Evolutionary conservation across 2,888 invertebrate species (phyloP).

Genomic region (Imbricaverruca yamaguchii): DNA sequence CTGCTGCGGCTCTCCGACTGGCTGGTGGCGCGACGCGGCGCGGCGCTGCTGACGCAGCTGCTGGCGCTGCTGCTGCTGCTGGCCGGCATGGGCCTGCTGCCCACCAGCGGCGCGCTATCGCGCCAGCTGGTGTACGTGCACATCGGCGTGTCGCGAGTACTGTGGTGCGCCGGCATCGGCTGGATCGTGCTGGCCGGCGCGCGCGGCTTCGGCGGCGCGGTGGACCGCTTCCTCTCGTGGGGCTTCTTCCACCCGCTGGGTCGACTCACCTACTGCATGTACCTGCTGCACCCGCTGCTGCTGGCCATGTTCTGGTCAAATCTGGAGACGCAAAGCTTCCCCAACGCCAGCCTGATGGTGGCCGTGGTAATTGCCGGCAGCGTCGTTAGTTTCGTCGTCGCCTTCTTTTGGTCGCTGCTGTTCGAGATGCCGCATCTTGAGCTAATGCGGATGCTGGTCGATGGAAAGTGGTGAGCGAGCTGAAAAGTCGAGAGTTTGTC

Average conservation of each 20-base stretch:
- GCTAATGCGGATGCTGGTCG: slow-evolving; percentile 13
- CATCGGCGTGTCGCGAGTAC: neutral
- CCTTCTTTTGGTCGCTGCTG: slow-evolving; percentile 19
- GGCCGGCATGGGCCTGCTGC: neutral
- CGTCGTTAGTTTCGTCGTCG: neutral
- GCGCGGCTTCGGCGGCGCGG: neutral
- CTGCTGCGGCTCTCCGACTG: neutral
- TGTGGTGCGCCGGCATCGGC: slow-evolving; percentile 11
- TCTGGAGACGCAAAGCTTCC: neutral
- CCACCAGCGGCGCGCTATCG: neutral
- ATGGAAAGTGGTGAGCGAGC: slow-evolving; percentile 5
- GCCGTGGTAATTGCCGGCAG: neutral
- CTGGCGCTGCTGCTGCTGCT: neutral
- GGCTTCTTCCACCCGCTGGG: slow-evolving; percentile 16
- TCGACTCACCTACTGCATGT: slow-evolving; percentile 5
- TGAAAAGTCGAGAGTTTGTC: neutral
- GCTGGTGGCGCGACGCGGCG: neutral
- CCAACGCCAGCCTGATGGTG: slow-evolving; percentile 1
- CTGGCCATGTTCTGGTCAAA: slow-evolving; percentile 14
- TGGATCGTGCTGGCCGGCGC: neutral
- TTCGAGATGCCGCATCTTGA: slow-evolving; percentile 13
- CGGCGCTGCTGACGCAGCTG: neutral
- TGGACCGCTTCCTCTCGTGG: slow-evolving; percentile 1
- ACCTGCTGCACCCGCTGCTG: slow-evolving; percentile 18
- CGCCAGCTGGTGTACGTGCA: neutral